A percentile compares a stretch with the other conserved stretches of the same genome.
These are phyloP conservation scores for Tachina fera DNA, from an alignment of 2,888 invertebrate species.

Conservation along the genomic window DNA sequence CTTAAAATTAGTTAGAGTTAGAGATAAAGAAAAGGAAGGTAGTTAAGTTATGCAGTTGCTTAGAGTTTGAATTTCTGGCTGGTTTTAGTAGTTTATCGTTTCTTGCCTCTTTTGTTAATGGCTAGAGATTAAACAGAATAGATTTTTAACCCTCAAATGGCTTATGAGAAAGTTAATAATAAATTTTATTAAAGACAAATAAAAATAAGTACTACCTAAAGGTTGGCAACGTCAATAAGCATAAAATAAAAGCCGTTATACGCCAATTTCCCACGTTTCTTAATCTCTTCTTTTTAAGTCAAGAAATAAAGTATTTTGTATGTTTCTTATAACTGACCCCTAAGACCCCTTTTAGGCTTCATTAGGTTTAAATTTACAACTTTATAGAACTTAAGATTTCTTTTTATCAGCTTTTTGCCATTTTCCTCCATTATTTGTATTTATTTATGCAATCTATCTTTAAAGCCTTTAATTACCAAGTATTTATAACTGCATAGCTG, in stretches of 20 bases:
- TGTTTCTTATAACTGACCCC: not conserved
- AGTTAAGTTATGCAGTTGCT: not conserved
- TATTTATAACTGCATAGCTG: constrained; percentile 68
- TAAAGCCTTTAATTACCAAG: constrained; percentile 70
- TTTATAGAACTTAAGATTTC: constrained; percentile 32
- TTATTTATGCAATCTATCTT: constrained; percentile 58
- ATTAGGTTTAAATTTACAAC: constrained; percentile 36
- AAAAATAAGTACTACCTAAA: too few species aligned
- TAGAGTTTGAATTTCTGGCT: not conserved
- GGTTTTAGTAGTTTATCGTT: not conserved
- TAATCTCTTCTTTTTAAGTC: not conserved
- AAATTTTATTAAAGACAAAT: not conserved
- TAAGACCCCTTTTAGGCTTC: not conserved
- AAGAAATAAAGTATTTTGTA: constrained; percentile 1
- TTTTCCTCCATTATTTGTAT: constrained; percentile 23
- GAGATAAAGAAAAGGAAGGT: constrained; percentile 34
- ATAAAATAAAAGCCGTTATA: not conserved
- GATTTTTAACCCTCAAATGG: constrained; percentile 50
- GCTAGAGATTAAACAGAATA: constrained; percentile 21
- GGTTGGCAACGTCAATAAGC: not conserved
- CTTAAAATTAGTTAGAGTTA: not conserved
- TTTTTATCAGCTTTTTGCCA: constrained; percentile 15
- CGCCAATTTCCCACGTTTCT: constrained; percentile 16
- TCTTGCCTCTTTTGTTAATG: not conserved
- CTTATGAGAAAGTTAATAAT: not conserved